phyloP scores from a whole-genome alignment of 1,140 invertebrate genomes.

The Brachionus rotundiformis region DNA sequence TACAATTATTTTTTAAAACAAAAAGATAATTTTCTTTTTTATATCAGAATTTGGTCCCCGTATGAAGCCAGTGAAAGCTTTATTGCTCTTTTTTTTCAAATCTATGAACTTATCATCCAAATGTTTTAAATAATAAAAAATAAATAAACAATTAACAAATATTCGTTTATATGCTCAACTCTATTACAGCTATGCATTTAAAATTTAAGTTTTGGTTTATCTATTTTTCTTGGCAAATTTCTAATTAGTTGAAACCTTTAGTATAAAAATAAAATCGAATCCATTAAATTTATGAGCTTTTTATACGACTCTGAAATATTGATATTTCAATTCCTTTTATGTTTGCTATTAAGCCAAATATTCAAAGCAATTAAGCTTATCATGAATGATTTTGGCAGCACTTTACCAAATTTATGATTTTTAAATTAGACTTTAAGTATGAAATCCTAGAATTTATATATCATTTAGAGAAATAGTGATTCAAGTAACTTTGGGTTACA shows the following conservation, averaged over 20 bases:
- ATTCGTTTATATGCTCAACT: not conserved
- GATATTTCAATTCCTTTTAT: not conserved
- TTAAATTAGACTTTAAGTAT: not conserved
- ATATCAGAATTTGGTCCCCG: not conserved
- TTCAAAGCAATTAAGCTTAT: not conserved
- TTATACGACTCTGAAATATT: not conserved
- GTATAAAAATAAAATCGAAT: too few species aligned
- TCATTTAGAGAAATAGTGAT: not conserved
- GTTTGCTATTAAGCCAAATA: not conserved
- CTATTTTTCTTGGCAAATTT: not conserved
- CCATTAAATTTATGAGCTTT: not conserved
- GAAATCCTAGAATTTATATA: not conserved
- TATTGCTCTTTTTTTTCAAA: not conserved
- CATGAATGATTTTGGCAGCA: not conserved
- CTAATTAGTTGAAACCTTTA: not conserved
- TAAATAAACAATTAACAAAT: not conserved
- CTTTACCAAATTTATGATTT: not conserved
- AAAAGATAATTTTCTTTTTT: not conserved
- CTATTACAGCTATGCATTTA: not conserved
- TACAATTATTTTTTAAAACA: too few species aligned
- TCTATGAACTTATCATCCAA: not conserved
- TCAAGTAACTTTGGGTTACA: not conserved
- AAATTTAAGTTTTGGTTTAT: not conserved
- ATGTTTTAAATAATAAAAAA: not conserved
- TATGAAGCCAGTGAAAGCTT: not conserved